A percentile compares a stretch with the other conserved stretches of the same genome.
Evolutionary conservation across 1,140 invertebrate species (phyloP).

Genomic region (Physella acuta): DNA sequence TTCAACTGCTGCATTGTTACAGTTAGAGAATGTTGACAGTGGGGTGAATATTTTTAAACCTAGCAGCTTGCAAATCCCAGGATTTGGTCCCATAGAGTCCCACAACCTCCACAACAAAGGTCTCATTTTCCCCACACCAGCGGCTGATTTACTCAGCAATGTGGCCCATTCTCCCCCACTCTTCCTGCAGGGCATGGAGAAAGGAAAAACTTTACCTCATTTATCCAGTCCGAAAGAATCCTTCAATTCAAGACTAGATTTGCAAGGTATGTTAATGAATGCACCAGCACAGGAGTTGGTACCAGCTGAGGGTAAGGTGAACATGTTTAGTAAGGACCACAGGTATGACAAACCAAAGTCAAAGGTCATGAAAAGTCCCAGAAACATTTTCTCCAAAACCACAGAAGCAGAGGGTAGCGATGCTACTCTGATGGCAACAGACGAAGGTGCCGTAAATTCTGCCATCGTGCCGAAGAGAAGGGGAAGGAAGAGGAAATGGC

Average conservation of each 20-base stretch:
- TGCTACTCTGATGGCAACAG: too few species aligned
- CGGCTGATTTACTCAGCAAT: conserved; percentile 8
- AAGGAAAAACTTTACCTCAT: background rate
- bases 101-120: background rate
- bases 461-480: too few species aligned
- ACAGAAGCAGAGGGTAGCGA: too few species aligned
- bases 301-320: background rate
- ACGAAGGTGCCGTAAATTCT: too few species aligned
- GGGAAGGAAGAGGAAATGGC: background rate
- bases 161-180: conserved; percentile 9
- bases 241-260: background rate
- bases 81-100: too few species aligned
- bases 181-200: background rate
- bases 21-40: too few species aligned
- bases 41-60: too few species aligned
- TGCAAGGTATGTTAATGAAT: background rate
- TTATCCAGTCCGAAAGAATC: background rate
- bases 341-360: too few species aligned
- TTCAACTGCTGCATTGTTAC: too few species aligned
- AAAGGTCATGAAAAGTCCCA: too few species aligned
- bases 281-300: background rate
- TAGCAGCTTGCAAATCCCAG: too few species aligned
- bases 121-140: conserved; percentile 9
- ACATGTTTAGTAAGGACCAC: background rate
- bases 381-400: too few species aligned